Base-by-base conservation (phyloP, 1,140 invertebrate genomes). In the Caenorhabditis remanei region DNA sequence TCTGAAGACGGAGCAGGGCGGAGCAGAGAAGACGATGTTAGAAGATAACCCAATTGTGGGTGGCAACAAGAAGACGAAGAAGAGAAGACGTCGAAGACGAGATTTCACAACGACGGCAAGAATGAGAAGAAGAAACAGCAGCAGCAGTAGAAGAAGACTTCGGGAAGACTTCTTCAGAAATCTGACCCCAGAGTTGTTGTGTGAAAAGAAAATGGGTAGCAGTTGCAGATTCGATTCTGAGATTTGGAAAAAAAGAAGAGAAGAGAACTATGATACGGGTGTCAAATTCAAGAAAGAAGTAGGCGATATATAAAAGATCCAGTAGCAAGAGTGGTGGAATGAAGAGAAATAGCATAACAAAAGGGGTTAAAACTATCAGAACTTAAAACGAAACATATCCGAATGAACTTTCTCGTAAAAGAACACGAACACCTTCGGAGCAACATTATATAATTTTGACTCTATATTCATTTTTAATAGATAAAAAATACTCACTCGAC, bases 401-500 rank as follows among this genome's bases (percentile, higher is more conserved):
- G 32, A 32, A 32, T 2, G 32, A 32, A 32, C 2, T 32, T 32
- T 32, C 32, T 32, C 32, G 32, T 32, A 32, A 32, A 32, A n/a
- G n/a, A 32, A 32, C 32, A 32, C 32, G 32, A 32, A 2, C n/a
- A n/a, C n/a, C n/a, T n/a, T n/a, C n/a, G n/a, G n/a, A n/a, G n/a
- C n/a, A n/a, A n/a, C 32, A 32, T 32, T 1, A 32, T 32, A 32
- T 32, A 32, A 32, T 32, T 32, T 32, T 32, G 32, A 50, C 14
- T 50, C 50, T 50, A 11, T 50, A 50, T 50, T 4, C 50, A 50
- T 11, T 53, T 11, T 53, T 53, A 3, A 14, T 40, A 40, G 87
- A 90, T 21, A 56, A 75, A 24, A 53, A 87, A 41, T 67, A 94
- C 94, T 94, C 91, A 94, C 94, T 99, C 98, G 83, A 99, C 99